Evolutionary conservation across 2,113 vertebrate genomes (phyloP), one percentile per base, ranked within the genome.

Genomic region (Scytalopus superciliaris): DNA sequence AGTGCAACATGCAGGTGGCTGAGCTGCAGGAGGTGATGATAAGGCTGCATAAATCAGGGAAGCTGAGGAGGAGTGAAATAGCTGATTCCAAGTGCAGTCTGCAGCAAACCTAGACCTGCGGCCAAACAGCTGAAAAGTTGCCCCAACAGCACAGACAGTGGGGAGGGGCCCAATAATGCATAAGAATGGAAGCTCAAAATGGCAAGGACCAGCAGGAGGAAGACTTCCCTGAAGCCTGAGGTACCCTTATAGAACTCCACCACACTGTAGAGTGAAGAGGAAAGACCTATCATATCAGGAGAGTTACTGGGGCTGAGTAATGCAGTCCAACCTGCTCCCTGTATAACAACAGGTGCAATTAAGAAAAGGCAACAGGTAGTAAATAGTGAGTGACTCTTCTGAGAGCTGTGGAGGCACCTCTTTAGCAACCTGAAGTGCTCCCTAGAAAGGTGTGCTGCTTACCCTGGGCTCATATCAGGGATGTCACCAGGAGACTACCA

Each of bases 1-100:
- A 93, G 49, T 75, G 67, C 40, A 89, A 79, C 27, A 49, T 42
- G 70, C 72, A 77, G 63, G 87, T 69, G 72, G 49, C 31, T 84
- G 49, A 84, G 63, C 79, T 76, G 79, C 87, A 84, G 87, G 79
- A 47, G 55, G 40, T 69, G 35, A 35, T 69, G 79, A 69, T 90
- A 84, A 84, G 87, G 72, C 55, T 90, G 13, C 69, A 18, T 84
- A 69, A 76, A 63, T 69, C 63, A 77, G 87, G 72, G 56, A 69
- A 75, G 72, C 79, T 77, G 40, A 63, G 70, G 35, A 89, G 70
- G 79, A 76, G 72, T 90, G 83, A 76, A 63, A 90, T 69, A 83
- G 79, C 70, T 90, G 35, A 47, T 84, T 90, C 72, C 72, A 69
- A 84, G 63, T 56, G 15, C 55, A 77, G 18, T 49, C 63, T 69